Evolutionary conservation across 2,113 vertebrate species (phyloP).

Genomic region (Cebidichthys violaceus): DNA sequence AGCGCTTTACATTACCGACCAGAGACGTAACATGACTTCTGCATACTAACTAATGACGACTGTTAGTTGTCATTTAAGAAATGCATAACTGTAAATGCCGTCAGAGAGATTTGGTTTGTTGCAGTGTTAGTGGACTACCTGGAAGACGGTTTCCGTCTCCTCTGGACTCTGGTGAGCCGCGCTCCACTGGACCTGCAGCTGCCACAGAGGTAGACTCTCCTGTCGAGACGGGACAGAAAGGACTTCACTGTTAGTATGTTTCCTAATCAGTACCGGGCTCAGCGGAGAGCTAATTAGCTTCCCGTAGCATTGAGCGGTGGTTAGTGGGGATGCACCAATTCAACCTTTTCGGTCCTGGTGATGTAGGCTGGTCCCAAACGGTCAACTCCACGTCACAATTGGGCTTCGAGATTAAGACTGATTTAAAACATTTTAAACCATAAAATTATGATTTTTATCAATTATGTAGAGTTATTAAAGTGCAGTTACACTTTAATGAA

Average conservation of each 20-base stretch:
- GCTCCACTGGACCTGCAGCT: conserved; percentile 91
- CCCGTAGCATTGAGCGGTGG: not conserved
- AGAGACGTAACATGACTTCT: not conserved
- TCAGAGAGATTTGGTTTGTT: no score
- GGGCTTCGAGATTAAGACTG: no score
- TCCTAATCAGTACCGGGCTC: not conserved
- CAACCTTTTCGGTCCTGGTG: not conserved
- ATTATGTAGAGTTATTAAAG: no score
- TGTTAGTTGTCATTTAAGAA: not conserved
- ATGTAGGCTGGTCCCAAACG: no score
- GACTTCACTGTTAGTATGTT: not conserved
- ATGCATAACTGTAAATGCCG: no score
- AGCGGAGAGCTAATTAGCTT: not conserved
- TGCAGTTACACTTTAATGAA: no score
- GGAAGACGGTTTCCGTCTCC: conserved; percentile 88
- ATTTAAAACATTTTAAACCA: not conserved
- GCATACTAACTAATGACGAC: not conserved
- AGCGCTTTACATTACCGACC: not conserved
- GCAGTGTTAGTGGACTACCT: conserved; percentile 81
- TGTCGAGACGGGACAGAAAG: conserved; percentile 59
- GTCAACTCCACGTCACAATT: no score
- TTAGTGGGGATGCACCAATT: not conserved
- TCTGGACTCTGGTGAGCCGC: conserved; percentile 77
- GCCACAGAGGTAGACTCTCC: conserved; percentile 90
- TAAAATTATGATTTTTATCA: no score